A percentile compares a stretch with the other conserved stretches of the same genome.
Conservation (phyloP, 53 echinoderm and acorn worm species). For the Temnopleurus reevesii region DNA sequence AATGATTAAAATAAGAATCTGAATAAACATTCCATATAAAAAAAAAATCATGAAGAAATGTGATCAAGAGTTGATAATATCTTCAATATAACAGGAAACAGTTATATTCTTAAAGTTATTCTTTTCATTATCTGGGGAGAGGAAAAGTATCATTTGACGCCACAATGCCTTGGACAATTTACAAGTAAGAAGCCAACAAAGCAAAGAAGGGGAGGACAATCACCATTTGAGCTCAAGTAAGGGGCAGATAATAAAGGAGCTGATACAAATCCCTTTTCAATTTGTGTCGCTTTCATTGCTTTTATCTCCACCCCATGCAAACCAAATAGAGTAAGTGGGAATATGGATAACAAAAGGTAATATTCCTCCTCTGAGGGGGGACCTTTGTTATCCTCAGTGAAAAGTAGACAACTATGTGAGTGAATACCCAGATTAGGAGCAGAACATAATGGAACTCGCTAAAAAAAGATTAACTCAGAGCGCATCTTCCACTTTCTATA, state of each 20-base stretch:
- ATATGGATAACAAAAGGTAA: neutral
- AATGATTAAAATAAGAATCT: too few relatives aligned
- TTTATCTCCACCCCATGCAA: neutral
- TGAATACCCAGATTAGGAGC: constrained; percentile 1
- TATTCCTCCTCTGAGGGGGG: neutral
- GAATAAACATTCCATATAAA: too few relatives aligned
- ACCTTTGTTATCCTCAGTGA: neutral
- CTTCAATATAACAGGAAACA: too few relatives aligned
- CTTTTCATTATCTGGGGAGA: neutral
- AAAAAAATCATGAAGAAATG: too few relatives aligned
- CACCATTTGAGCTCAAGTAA: neutral
- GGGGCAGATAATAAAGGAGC: constrained; percentile 15
- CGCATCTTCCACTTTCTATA: neutral
- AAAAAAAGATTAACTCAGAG: neutral
- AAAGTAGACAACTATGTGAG: neutral
- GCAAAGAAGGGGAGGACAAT: neutral
- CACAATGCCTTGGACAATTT: neutral
- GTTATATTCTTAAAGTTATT: too few relatives aligned
- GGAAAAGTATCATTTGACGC: neutral
- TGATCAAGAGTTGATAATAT: too few relatives aligned
- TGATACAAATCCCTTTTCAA: constrained; percentile 28
- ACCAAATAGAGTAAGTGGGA: neutral
- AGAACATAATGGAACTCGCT: neutral
- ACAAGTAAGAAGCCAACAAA: neutral
- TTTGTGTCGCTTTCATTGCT: neutral